These are phyloP conservation scores for Micromussa lordhowensis DNA, from an alignment of 92 coral and sea anemone species.

Conservation along the genomic window DNA sequence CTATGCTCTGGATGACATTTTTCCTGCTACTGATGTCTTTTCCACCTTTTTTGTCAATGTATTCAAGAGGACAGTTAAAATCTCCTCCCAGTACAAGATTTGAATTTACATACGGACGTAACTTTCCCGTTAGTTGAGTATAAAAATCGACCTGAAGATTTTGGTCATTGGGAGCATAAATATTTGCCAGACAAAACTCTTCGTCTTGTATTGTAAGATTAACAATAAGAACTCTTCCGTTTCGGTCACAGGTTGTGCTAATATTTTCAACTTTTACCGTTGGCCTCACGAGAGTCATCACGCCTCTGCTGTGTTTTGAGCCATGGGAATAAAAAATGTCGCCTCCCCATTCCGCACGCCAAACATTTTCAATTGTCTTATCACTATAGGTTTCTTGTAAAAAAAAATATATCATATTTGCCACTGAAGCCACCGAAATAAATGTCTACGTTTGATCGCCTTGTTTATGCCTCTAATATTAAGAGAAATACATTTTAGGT, in stretches of 20 bases:
- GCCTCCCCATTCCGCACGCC: constrained; percentile 6
- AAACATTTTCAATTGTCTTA: background rate
- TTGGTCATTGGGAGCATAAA: too few relatives aligned
- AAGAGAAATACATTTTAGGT: background rate
- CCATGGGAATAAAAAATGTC: background rate
- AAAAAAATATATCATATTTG: background rate
- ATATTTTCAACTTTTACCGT: background rate
- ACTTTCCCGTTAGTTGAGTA: too few relatives aligned
- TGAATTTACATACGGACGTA: too few relatives aligned
- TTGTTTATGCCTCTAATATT: constrained; percentile 2
- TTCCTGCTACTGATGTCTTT: constrained; percentile 23
- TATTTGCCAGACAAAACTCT: too few relatives aligned
- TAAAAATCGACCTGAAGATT: too few relatives aligned
- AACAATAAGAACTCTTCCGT: background rate
- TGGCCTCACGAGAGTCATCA: background rate
- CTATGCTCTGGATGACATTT: too few relatives aligned
- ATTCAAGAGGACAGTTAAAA: constrained; percentile 39
- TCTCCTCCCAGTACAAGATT: too few relatives aligned
- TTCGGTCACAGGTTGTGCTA: background rate
- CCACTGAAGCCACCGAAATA: constrained; percentile 4
- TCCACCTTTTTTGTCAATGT: constrained; percentile 44
- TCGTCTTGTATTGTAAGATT: too few relatives aligned
- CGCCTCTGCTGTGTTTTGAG: constrained; percentile 8
- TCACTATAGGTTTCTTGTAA: constrained; percentile 9
- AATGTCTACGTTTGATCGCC: background rate